These are phyloP conservation scores for Cyprinodon diabolis DNA, from an alignment of 2,797 vertebrate species.

Conservation along the genomic window DNA sequence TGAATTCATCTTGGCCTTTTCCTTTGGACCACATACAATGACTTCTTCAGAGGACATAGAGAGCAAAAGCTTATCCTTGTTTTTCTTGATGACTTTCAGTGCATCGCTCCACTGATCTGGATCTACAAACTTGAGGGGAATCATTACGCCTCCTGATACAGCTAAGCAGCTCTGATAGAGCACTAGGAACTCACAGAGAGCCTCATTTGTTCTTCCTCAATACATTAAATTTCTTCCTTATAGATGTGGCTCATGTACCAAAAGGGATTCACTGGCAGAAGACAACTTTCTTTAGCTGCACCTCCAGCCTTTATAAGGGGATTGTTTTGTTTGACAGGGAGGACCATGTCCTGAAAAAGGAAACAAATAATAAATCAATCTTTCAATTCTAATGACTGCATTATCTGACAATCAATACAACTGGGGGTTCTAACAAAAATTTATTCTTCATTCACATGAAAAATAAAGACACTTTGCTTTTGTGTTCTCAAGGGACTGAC, in stretches of 20 bases:
- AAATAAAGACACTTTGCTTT: not conserved
- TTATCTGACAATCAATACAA: slow-evolving; percentile 34
- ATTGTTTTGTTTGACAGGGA: fast-evolving
- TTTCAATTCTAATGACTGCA: not conserved
- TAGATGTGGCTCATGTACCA: slow-evolving; percentile 61
- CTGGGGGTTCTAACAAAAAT: not conserved
- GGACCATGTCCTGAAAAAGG: not conserved
- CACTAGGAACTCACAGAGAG: slow-evolving; percentile 25
- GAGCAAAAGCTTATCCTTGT: slow-evolving; percentile 33
- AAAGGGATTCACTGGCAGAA: slow-evolving; percentile 28
- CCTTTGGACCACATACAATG: slow-evolving; percentile 4
- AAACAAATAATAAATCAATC: not conserved
- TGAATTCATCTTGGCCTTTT: not conserved
- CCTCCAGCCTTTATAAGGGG: not conserved
- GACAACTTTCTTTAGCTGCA: not conserved
- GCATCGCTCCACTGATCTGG: not conserved
- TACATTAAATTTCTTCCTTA: slow-evolving; percentile 45
- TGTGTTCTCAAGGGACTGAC: fast-evolving
- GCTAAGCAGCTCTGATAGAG: not conserved
- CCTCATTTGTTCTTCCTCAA: slow-evolving; percentile 22
- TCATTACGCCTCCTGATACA: fast-evolving
- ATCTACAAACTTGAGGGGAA: slow-evolving; percentile 20
- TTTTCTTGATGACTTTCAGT: slow-evolving; percentile 12
- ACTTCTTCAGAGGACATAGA: slow-evolving; percentile 26
- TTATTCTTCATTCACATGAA: no score